phyloP scores from a whole-genome alignment of 2,888 invertebrate genomes.

The Monopis laevigella region DNA sequence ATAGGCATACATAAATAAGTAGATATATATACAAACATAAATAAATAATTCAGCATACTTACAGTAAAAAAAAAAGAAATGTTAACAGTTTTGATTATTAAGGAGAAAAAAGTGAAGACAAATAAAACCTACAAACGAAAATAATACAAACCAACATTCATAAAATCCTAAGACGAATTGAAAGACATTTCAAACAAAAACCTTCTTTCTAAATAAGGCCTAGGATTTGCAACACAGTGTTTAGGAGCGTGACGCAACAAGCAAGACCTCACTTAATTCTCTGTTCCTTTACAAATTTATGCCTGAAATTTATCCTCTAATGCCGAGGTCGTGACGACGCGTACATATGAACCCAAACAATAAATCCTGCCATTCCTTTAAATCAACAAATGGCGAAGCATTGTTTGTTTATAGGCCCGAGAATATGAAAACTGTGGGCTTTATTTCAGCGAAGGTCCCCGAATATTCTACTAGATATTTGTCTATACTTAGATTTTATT shows the following conservation, averaged over 20 bases:
- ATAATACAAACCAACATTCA: too few relatives aligned
- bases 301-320: conserved; percentile 57
- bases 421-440: conserved; percentile 3
- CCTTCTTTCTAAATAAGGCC: conserved; percentile 33
- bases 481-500: too few relatives aligned
- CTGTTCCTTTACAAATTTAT: conserved; percentile 58
- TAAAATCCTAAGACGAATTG: conserved; percentile 9
- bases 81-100: too few relatives aligned
- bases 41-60: too few relatives aligned
- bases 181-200: conserved; percentile 20
- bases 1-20: too few relatives aligned
- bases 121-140: too few relatives aligned
- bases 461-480: conserved; percentile 1
- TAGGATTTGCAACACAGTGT: conserved; percentile 33
- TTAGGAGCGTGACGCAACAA: conserved; percentile 52
- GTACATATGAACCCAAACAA: conserved; percentile 42
- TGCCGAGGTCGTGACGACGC: conserved; percentile 55
- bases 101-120: too few relatives aligned
- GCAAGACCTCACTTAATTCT: conserved; percentile 61
- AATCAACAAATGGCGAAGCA: conserved; percentile 27
- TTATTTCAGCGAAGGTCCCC: not conserved
- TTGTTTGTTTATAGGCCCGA: conserved; percentile 11
- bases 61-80: too few relatives aligned
- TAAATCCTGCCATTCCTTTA: conserved; percentile 36
- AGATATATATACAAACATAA: too few relatives aligned